These are phyloP conservation scores for Cyprinodon tularosa DNA, from an alignment of 2,113 vertebrate species.

Conservation along the genomic window DNA sequence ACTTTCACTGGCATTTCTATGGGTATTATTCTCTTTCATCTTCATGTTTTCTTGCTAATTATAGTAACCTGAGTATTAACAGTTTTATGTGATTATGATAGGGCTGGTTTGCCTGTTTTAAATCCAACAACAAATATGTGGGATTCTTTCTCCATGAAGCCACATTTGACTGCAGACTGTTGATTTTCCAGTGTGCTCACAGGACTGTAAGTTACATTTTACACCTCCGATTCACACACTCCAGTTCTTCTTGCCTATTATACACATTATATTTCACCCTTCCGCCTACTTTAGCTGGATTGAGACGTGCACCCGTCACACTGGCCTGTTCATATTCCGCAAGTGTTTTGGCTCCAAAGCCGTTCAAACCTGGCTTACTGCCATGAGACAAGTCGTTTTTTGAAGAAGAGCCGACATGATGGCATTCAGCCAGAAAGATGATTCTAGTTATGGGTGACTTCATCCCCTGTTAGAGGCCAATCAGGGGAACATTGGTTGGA, in stretches of 20 bases:
- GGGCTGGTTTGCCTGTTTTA: not conserved
- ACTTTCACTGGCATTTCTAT: not conserved
- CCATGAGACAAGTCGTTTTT: slow-evolving; percentile 16
- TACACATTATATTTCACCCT: slow-evolving; percentile 53
- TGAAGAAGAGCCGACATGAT: slow-evolving; percentile 23
- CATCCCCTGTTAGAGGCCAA: not conserved
- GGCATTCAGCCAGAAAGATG: slow-evolving; percentile 49
- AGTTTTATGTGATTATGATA: not conserved
- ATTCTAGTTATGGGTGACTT: slow-evolving; percentile 14
- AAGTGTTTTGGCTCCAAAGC: slow-evolving; percentile 35
- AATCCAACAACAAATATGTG: not conserved
- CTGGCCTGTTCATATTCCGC: slow-evolving; percentile 24
- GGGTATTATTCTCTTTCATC: not conserved
- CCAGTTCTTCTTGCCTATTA: slow-evolving; percentile 49
- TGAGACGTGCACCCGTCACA: slow-evolving; percentile 22
- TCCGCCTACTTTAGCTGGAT: slow-evolving; percentile 44
- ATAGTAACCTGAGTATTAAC: not conserved
- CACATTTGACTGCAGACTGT: slow-evolving; percentile 35
- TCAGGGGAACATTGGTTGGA: not conserved
- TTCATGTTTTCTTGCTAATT: too few species aligned
- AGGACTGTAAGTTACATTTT: slow-evolving; percentile 46
- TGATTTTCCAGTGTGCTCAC: slow-evolving; percentile 53
- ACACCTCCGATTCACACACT: slow-evolving; percentile 60
- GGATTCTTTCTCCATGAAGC: slow-evolving; percentile 3
- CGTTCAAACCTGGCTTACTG: slow-evolving; percentile 24